Evolutionary conservation across 2,797 vertebrate genomes (phyloP), one percentile per base, ranked within the genome.

Genomic region (Periparus ater): DNA sequence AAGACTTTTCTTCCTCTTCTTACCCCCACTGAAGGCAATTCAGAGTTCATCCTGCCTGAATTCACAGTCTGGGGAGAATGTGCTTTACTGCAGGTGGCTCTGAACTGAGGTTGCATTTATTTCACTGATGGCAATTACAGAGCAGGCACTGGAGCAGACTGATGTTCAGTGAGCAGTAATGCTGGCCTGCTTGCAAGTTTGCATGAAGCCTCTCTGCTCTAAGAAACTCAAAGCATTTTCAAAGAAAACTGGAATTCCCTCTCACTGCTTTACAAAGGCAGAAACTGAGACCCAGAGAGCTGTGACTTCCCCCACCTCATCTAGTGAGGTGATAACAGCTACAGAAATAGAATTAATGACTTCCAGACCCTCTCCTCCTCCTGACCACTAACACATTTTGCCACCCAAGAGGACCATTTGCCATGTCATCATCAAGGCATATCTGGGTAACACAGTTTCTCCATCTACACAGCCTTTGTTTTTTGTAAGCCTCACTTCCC

Each of bases 341-440:
- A 91, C 95, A 95, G 88, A 95, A 96, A 96, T 96, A 95, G 93
- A 91, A 90, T 48, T 60, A 45, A 21, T 82, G 53, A 54, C 82
- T 95, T 88, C 91, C 94, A 94, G 89, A 86, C 76, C 66, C 77
- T 93, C 76, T 82, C 20, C 45, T 68, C n/a, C n/a, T 88, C 85
- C 75, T 76, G 42, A 70, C 77, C 65, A 17, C 61, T 71, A 53
- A 55, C 11, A n/a, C 63, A 71, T 95, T 93, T 90, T 94, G 38
- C 85, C 70, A 84, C 94, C 91, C 65, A 88, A 85, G 95, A 72
- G 53, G 83, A 91, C 60, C 23, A n/a, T 70, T 93, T 87, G 74
- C 85, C 77, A 17, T 93, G 93, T 97, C 95, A 94, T 86, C 89
- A 55, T 95, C 17, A n/a, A 71, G 72, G 65, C 89, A 30, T 94